Evolutionary conservation across 2,797 vertebrate genomes (phyloP).

Genomic region (Darevskia nairensis): DNA sequence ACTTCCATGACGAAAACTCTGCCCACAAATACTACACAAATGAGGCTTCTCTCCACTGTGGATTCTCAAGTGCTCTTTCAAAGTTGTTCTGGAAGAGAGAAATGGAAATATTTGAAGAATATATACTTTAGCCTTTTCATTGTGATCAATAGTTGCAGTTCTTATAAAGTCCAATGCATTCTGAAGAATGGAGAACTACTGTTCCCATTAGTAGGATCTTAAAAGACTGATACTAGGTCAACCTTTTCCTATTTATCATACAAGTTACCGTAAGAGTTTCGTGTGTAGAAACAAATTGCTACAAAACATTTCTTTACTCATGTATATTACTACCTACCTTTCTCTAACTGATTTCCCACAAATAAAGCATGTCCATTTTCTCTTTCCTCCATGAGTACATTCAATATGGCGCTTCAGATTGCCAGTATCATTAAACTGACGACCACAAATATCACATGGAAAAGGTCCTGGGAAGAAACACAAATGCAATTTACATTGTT

Average conservation of each 20-base stretch:
- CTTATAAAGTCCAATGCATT: background rate
- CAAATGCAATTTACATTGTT: rapidly evolving
- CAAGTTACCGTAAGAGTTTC: background rate
- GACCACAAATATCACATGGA: conserved; percentile 97
- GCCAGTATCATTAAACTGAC: conserved; percentile 96
- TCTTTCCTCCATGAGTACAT: conserved; percentile 97
- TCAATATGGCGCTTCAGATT: conserved; percentile 97
- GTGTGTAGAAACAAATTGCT: background rate
- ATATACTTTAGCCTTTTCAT: conserved; percentile 1
- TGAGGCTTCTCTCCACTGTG: conserved; percentile 99
- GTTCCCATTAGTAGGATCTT: background rate
- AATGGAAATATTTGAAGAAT: conserved; percentile 13
- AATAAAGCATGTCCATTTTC: conserved; percentile 96
- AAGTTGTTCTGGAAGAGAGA: conserved; percentile 86
- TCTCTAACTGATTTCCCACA: conserved; percentile 98
- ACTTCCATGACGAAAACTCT: conserved; percentile 97
- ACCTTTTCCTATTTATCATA: background rate
- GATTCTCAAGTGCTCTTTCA: conserved; percentile 96
- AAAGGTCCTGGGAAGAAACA: conserved; percentile 87
- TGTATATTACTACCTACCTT: conserved; percentile 78
- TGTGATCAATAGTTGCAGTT: background rate
- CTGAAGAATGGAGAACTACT: background rate
- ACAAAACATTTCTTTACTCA: background rate
- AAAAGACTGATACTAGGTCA: background rate
- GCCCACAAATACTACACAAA: conserved; percentile 97